Percentiles rank a stretch among this genome's conserved stretches.
Evolutionary conservation across 2,888 invertebrate genomes (phyloP).

Genomic region (Melieria omissa): DNA sequence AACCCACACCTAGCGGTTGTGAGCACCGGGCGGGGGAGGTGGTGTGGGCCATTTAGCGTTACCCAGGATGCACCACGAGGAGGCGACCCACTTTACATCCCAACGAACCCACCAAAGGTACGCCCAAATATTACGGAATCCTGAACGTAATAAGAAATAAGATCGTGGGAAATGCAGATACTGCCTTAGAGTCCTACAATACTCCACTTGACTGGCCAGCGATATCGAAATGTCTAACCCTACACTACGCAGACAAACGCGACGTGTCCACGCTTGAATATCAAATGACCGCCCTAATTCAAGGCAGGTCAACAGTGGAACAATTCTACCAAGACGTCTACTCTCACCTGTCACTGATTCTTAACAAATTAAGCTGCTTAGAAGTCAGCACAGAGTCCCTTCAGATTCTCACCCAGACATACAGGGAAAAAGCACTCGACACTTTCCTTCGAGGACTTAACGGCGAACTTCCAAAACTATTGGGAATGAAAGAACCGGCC

Average conservation of each 20-base stretch:
- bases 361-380: constrained; percentile 45
- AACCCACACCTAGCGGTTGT: no score
- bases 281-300: constrained; percentile 37
- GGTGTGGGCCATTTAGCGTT: no score
- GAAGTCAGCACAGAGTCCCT: constrained; percentile 42
- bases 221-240: constrained; percentile 17
- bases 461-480: constrained; percentile 40
- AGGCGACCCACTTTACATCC: no score
- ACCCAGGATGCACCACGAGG: no score
- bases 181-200: constrained; percentile 30
- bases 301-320: constrained; percentile 38
- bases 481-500: constrained; percentile 43
- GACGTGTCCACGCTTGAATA: constrained; percentile 32
- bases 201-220: constrained; percentile 31
- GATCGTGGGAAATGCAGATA: constrained; percentile 32
- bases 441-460: constrained; percentile 45
- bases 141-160: constrained; percentile 30
- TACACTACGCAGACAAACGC: constrained; percentile 34
- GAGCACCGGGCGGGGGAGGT: no score
- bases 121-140: constrained; percentile 32
- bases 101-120: constrained; percentile 28
- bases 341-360: constrained; percentile 43
- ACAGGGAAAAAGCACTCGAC: constrained; percentile 46
- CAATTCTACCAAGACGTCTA: constrained; percentile 46
- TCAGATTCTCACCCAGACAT: constrained; percentile 35